phyloP scores from a whole-genome alignment of 1,140 invertebrate genomes.

The Neodiprion virginianus region DNA sequence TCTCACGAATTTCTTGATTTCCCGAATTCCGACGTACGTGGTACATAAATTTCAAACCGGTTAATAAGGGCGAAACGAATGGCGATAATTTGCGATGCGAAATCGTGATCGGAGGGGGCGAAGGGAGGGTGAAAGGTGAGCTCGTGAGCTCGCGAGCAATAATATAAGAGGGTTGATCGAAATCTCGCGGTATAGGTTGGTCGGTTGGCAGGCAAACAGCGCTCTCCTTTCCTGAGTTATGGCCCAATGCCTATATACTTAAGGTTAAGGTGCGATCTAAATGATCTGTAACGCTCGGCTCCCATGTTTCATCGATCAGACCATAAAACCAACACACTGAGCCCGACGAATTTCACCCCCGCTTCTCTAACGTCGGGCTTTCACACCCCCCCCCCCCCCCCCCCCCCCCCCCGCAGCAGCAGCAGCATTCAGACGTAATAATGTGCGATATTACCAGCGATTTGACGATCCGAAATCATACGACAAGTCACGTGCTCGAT shows the following conservation, averaged over 20 bases:
- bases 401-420: background rate
- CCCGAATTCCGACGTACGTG: no score
- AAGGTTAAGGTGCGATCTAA: slow-evolving; percentile 5
- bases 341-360: background rate
- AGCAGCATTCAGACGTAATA: background rate
- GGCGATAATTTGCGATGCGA: no score
- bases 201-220: background rate
- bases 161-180: background rate
- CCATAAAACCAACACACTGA: background rate
- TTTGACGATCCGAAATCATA: no score
- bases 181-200: background rate
- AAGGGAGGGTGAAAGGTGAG: background rate
- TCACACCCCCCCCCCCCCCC: background rate
- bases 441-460: no score
- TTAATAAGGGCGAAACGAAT: no score
- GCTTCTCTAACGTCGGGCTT: background rate
- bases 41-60: no score
- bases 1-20: no score
- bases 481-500: no score
- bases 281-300: slow-evolving; percentile 4
- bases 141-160: background rate
- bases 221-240: background rate
- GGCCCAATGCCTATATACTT: slow-evolving; percentile 3
- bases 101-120: background rate
- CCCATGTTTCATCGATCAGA: slow-evolving; percentile 3